Conservation (phyloP, 30 jellyfish, hydroid and myxozoan genomes). For the Aurelia sp. region DNA sequence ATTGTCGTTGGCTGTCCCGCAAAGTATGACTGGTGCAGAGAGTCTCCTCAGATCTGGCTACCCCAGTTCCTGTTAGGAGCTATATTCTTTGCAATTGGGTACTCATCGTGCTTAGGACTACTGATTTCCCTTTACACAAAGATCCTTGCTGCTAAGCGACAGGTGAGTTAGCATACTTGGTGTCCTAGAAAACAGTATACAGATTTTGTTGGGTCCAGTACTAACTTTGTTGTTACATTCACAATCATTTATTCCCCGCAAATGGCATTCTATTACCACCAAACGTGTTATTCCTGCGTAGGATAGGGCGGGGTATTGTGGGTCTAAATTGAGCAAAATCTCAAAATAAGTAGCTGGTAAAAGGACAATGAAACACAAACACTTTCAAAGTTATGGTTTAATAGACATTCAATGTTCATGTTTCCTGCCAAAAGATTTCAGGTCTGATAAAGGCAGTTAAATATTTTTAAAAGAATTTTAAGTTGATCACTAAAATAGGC, state of each 20-base stretch:
- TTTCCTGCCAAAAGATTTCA: too few species aligned
- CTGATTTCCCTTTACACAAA: slow-evolving; percentile 42
- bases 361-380: too few species aligned
- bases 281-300: slow-evolving; percentile 82
- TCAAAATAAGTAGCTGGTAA: too few species aligned
- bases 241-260: slow-evolving; percentile 66
- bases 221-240: slow-evolving; percentile 44
- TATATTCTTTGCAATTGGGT: slow-evolving; percentile 72
- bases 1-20: slow-evolving; percentile 75
- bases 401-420: too few species aligned
- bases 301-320: too few species aligned
- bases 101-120: slow-evolving; percentile 62
- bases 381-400: too few species aligned
- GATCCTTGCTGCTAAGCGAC: slow-evolving; percentile 10
- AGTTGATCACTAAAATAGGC: too few species aligned
- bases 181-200: background rate
- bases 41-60: slow-evolving; percentile 66
- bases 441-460: too few species aligned
- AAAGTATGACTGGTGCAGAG: slow-evolving; percentile 76
- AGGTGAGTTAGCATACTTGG: slow-evolving; percentile 24
- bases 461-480: too few species aligned
- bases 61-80: slow-evolving; percentile 76
- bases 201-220: background rate
- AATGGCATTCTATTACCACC: slow-evolving; percentile 63
- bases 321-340: too few species aligned